A percentile compares a stretch with the other conserved stretches of the same genome.
Conservation (phyloP, 1,140 invertebrate species). For the Bemisia tabaci region DNA sequence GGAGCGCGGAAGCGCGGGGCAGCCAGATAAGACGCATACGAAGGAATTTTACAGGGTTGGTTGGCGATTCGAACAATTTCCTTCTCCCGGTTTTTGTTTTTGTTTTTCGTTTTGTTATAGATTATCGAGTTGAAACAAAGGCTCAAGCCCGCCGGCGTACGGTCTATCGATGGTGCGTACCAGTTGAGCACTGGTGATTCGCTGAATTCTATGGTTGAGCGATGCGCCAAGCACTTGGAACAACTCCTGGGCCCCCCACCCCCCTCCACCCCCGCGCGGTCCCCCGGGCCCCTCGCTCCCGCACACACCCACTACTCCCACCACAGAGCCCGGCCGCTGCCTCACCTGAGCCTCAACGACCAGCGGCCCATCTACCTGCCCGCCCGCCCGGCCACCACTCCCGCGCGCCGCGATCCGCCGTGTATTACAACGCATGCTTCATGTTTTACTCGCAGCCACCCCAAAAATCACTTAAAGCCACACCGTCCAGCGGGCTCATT, state of each 20-base stretch:
- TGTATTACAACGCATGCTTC: no score
- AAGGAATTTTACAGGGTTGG: background rate
- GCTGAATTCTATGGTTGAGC: background rate
- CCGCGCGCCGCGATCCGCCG: no score
- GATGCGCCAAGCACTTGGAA: background rate
- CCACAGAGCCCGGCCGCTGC: background rate
- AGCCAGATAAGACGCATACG: background rate
- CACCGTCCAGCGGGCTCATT: no score
- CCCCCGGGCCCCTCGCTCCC: background rate
- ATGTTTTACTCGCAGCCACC: no score
- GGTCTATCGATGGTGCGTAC: background rate
- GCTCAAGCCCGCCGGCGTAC: background rate
- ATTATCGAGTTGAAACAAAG: background rate
- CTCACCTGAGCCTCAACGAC: background rate
- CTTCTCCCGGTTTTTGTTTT: background rate
- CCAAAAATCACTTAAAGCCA: no score
- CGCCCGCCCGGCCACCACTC: background rate
- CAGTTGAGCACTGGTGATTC: background rate
- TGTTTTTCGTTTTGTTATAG: background rate
- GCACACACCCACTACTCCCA: background rate
- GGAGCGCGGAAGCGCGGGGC: no score
- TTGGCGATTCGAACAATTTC: background rate
- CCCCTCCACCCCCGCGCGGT: background rate
- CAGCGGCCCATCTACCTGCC: background rate
- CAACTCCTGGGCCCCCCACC: background rate